Conservation (phyloP, 2,888 invertebrate species). For the Stomorhina lunata region DNA sequence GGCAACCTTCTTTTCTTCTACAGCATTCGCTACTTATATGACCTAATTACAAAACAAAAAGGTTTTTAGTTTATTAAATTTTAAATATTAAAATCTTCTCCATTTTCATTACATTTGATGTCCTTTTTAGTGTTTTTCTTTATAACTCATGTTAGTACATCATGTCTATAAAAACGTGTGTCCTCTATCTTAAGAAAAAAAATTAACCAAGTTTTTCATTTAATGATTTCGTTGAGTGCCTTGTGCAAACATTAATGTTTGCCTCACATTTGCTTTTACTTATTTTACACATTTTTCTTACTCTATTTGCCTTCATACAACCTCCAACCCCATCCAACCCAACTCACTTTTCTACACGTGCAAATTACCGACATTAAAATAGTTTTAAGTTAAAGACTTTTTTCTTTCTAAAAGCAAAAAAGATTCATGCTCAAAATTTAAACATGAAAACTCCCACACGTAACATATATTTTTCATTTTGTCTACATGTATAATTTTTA, state of each 20-base stretch:
- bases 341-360: neutral
- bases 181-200: neutral
- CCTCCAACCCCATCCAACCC: neutral
- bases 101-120: too few species aligned
- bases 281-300: too few species aligned
- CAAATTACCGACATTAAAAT: constrained; percentile 59
- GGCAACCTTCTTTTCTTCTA: too few species aligned
- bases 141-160: too few species aligned
- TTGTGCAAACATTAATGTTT: constrained; percentile 3
- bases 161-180: neutral
- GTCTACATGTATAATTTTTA: too few species aligned
- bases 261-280: neutral
- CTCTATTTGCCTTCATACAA: neutral
- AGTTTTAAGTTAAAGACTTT: constrained; percentile 49
- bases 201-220: neutral
- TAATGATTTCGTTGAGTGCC: neutral
- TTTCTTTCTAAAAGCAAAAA: constrained; percentile 15
- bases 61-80: too few species aligned
- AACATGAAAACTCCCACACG: constrained; percentile 8
- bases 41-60: too few species aligned
- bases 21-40: too few species aligned
- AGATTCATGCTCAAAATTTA: constrained; percentile 19
- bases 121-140: too few species aligned
- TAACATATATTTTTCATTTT: constrained; percentile 21
- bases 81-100: too few species aligned